Evolutionary conservation across 1,140 invertebrate genomes (phyloP).

Genomic region (Linepithema humile): DNA sequence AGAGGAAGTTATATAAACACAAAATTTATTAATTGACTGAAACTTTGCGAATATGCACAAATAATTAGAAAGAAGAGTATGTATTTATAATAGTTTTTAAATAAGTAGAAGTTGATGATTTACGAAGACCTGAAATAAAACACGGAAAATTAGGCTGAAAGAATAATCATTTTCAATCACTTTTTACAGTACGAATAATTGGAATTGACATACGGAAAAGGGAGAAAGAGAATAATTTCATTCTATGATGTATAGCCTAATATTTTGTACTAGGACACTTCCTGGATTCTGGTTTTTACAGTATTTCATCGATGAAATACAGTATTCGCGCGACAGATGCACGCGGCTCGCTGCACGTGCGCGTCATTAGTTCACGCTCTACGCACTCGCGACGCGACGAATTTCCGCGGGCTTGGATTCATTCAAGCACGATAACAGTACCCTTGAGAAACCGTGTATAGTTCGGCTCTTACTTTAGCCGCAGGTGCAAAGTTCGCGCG

Average conservation of each 20-base stretch:
- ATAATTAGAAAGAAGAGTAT: background rate
- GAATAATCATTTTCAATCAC: background rate
- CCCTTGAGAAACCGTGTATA: background rate
- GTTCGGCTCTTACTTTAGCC: slow-evolving; percentile 8
- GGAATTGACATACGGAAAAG: background rate
- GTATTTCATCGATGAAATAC: slow-evolving; percentile 28
- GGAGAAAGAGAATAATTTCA: background rate
- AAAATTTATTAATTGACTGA: background rate
- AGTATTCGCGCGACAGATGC: background rate
- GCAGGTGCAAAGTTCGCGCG: slow-evolving; percentile 46
- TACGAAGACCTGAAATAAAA: background rate
- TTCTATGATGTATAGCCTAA: background rate
- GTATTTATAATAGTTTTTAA: background rate
- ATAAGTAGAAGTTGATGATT: background rate
- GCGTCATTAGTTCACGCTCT: slow-evolving; percentile 21
- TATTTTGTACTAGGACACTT: background rate
- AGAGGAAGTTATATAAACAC: background rate
- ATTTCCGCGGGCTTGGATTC: slow-evolving; percentile 25
- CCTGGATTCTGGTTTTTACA: background rate
- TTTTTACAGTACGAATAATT: background rate
- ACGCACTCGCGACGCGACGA: slow-evolving; percentile 3
- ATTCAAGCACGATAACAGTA: slow-evolving; percentile 45
- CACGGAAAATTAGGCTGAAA: background rate
- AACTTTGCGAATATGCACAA: background rate
- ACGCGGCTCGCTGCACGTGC: background rate